These are phyloP conservation scores for Aradus depressus DNA, from an alignment of 2,888 invertebrate species.

Conservation along the genomic window DNA sequence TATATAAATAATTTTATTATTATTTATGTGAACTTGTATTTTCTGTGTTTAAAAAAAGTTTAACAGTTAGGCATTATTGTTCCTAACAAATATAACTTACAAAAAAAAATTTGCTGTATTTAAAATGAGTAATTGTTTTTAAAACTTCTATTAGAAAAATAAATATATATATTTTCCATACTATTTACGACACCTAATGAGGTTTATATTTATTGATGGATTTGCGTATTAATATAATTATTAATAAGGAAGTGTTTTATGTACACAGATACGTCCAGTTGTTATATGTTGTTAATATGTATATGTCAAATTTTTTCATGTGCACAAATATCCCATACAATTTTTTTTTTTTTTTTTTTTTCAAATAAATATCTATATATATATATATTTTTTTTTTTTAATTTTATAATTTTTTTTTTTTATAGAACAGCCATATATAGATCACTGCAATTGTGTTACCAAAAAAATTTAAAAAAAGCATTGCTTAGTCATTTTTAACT, in stretches of 20 bases:
- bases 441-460: constrained; percentile 20
- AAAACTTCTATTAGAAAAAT: constrained; percentile 12
- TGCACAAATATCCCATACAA: constrained; percentile 13
- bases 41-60: constrained; percentile 7
- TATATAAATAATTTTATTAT: no score
- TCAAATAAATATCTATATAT: no score
- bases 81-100: constrained; percentile 2
- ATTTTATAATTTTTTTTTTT: neutral
- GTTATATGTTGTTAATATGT: constrained; percentile 25
- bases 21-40: no score
- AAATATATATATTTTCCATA: constrained; percentile 18
- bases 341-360: no score
- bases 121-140: constrained; percentile 11
- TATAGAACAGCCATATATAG: neutral
- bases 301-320: constrained; percentile 20
- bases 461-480: constrained; percentile 15
- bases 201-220: no score
- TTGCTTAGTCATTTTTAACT: constrained; percentile 20
- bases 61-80: constrained; percentile 1
- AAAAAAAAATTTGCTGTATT: neutral
- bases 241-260: constrained; percentile 16
- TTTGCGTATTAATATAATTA: constrained; percentile 7
- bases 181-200: constrained; percentile 7
- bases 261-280: constrained; percentile 25
- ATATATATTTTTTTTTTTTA: constrained; percentile 7